phyloP scores from a whole-genome alignment of 2,113 vertebrate genomes.

The Cnemophilus loriae region DNA sequence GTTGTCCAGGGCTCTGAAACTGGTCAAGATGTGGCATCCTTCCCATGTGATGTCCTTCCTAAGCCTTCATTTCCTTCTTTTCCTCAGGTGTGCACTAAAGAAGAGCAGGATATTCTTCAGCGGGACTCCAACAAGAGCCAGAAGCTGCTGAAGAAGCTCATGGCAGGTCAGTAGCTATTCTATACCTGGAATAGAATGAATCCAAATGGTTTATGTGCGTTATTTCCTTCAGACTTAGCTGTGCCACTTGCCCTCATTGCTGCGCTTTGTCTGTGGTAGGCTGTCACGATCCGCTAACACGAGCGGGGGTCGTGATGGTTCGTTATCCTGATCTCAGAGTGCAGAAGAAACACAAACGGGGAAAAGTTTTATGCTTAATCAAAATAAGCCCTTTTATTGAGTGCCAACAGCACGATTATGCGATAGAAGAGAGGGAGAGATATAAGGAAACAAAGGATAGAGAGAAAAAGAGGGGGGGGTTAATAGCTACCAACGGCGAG shows the following conservation, averaged over 20 bases:
- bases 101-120: conserved; percentile 91
- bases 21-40: background rate
- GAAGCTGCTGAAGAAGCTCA: conserved; percentile 91
- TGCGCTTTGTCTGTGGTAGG: background rate
- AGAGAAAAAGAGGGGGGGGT: too few species aligned
- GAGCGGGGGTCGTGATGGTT: too few species aligned
- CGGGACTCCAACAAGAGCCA: conserved; percentile 98
- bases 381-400: too few species aligned
- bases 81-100: conserved; percentile 89
- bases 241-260: background rate
- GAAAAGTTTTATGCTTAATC: too few species aligned
- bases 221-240: background rate
- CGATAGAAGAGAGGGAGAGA: too few species aligned
- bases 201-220: background rate
- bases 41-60: background rate
- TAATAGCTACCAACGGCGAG: too few species aligned
- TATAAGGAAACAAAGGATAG: too few species aligned
- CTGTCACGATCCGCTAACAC: too few species aligned
- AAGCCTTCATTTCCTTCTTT: background rate
- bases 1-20: background rate
- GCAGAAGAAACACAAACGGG: too few species aligned
- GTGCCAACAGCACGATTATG: too few species aligned
- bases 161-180: conserved; percentile 78
- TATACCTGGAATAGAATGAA: background rate
- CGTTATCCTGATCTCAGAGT: too few species aligned